phyloP scores from a whole-genome alignment of 2,113 vertebrate species.

The Nycticryphes semicollaris region DNA sequence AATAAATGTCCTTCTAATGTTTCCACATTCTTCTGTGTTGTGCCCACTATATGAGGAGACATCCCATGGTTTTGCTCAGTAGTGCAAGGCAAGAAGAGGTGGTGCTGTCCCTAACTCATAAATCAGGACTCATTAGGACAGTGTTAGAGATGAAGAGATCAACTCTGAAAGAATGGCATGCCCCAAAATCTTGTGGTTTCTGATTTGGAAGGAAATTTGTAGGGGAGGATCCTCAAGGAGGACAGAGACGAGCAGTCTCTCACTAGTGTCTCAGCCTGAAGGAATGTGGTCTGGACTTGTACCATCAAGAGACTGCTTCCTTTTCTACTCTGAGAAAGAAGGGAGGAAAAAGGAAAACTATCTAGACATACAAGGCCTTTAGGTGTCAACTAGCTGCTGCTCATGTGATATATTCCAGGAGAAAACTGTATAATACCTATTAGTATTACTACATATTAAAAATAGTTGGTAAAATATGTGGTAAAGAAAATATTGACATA shows the following conservation, averaged over 20 bases:
- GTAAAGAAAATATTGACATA: neutral
- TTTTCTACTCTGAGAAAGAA: neutral
- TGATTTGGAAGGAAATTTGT: neutral
- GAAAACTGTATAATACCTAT: neutral
- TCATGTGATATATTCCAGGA: neutral
- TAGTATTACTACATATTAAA: neutral
- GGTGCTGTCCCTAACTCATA: neutral
- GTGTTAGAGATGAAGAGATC: neutral
- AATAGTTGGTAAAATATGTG: neutral
- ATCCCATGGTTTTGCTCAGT: neutral
- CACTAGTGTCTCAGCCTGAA: neutral
- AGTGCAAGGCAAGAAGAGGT: neutral
- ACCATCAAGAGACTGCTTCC: neutral
- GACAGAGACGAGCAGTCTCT: neutral
- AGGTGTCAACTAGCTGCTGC: neutral
- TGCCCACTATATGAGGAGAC: neutral
- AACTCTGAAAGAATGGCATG: neutral
- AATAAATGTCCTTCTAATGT: neutral
- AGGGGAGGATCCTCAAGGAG: neutral
- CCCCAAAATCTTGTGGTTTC: neutral
- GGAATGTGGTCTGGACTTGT: neutral
- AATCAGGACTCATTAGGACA: neutral
- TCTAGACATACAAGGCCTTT: neutral
- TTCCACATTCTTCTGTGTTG: neutral
- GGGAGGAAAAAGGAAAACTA: neutral